Conservation (phyloP, 2,113 vertebrate species). For the Sula dactylatra region DNA sequence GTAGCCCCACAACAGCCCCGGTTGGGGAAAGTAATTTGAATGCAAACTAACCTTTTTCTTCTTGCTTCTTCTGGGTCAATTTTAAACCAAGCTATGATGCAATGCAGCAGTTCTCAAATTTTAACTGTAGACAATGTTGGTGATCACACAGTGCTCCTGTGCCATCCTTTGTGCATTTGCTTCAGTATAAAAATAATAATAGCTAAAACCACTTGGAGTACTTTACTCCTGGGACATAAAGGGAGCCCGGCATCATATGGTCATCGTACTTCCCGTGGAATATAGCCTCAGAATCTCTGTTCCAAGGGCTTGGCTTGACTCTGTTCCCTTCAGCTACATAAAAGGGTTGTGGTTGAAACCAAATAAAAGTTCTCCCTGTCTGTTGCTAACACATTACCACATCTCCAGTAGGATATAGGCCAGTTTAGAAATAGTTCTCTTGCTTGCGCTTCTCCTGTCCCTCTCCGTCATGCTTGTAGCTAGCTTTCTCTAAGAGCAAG, state of each 20-base stretch:
- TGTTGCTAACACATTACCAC: neutral
- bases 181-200: neutral
- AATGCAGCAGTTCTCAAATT: neutral
- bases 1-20: neutral
- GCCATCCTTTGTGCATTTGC: neutral
- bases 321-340: neutral
- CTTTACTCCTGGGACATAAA: neutral
- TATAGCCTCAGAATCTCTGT: neutral
- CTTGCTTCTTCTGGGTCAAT: neutral
- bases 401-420: neutral
- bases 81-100: neutral
- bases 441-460: neutral
- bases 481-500: neutral
- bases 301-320: neutral
- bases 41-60: constrained; percentile 23
- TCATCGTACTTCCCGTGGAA: neutral
- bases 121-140: neutral
- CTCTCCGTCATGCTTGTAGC: neutral
- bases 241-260: neutral
- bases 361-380: neutral
- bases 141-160: neutral
- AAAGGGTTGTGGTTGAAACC: neutral
- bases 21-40: neutral
- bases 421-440: neutral
- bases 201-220: neutral